Evolutionary conservation across 2,797 vertebrate genomes (phyloP).

Genomic region (Acipenser ruthenus): DNA sequence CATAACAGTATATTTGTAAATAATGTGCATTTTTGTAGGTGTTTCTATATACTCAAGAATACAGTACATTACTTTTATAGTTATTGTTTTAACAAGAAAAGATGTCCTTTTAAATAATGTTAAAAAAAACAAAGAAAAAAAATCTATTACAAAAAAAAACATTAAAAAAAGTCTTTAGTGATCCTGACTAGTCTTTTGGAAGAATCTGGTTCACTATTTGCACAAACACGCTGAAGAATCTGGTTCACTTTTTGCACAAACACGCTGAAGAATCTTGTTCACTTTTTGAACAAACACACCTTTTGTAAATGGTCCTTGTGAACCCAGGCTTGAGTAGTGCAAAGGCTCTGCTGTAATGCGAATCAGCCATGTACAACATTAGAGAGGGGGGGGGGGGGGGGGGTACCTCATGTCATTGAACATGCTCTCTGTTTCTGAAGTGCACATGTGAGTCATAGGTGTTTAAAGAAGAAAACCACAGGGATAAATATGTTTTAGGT

Average conservation of each 20-base stretch:
- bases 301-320: too few relatives aligned
- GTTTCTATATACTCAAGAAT: conserved; percentile 52
- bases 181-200: conserved; percentile 34
- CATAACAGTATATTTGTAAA: conserved; percentile 48
- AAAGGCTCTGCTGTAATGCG: too few relatives aligned
- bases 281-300: too few relatives aligned
- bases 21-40: conserved; percentile 59
- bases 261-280: conserved; percentile 2
- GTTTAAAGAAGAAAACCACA: conserved; percentile 25
- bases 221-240: neutral
- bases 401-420: too few relatives aligned
- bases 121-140: conserved; percentile 39
- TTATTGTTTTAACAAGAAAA: conserved; percentile 50
- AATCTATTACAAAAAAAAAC: conserved; percentile 26
- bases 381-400: too few relatives aligned
- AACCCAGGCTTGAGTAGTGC: too few relatives aligned
- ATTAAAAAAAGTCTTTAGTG: conserved; percentile 27
- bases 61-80: conserved; percentile 57
- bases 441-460: conserved; percentile 59
- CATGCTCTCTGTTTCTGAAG: too few relatives aligned
- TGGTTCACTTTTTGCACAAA: conserved; percentile 3
- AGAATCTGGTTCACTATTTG: neutral
- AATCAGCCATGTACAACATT: too few relatives aligned
- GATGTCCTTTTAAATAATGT: conserved; percentile 61
- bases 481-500: conserved; percentile 59